phyloP scores from a whole-genome alignment of 2,113 vertebrate species.

The Tichodroma muraria region DNA sequence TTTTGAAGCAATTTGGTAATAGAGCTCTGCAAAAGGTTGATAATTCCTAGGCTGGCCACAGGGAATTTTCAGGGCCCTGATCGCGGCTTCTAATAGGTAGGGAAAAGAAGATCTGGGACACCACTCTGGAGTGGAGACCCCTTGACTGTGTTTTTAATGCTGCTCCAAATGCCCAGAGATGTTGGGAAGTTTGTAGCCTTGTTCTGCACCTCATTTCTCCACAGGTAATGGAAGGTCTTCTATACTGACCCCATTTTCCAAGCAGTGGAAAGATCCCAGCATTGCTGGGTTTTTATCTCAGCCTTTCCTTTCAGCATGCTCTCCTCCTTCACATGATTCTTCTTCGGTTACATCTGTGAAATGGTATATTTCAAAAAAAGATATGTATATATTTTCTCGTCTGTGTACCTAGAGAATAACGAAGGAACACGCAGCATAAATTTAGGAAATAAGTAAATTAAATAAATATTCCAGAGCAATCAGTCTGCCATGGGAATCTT shows the following conservation, averaged over 20 bases:
- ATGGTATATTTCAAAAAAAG: background rate
- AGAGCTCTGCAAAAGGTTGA: background rate
- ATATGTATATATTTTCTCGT: background rate
- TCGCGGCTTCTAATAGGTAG: background rate
- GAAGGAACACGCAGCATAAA: background rate
- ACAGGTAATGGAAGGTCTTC: too few species aligned
- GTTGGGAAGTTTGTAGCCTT: background rate
- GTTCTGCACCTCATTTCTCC: background rate
- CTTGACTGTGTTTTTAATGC: background rate
- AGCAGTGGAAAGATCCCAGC: background rate
- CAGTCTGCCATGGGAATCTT: constrained; percentile 1
- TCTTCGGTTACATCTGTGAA: background rate
- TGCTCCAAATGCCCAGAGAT: background rate
- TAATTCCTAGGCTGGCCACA: background rate
- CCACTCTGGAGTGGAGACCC: background rate
- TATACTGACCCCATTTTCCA: background rate
- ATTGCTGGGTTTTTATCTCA: background rate
- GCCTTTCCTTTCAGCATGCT: background rate
- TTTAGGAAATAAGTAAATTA: constrained; percentile 24
- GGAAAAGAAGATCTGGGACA: background rate
- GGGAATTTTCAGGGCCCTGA: background rate
- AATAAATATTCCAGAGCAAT: constrained; percentile 20
- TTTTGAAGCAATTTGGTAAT: background rate
- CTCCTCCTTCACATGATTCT: background rate
- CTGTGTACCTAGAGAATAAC: background rate